These are phyloP conservation scores for Dryobates pubescens DNA, from an alignment of 2,797 vertebrate genomes.

Conservation along the genomic window DNA sequence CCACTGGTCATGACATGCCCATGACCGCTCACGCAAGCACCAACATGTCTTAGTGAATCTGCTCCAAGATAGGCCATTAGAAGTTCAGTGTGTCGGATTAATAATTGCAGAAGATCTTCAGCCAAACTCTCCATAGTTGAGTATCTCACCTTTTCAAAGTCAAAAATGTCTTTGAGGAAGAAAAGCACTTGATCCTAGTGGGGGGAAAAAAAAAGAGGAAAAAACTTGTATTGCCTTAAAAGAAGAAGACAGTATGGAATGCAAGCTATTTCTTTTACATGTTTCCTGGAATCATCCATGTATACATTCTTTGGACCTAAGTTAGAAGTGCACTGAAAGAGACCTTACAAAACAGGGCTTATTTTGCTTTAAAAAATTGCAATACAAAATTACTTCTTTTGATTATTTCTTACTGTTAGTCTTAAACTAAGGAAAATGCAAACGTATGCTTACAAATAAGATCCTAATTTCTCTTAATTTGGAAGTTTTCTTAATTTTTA, in stretches of 20 bases:
- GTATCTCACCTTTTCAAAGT: constrained; percentile 95
- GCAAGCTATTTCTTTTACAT: not conserved
- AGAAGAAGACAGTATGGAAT: not conserved
- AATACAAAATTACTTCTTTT: not conserved
- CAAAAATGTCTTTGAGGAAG: constrained; percentile 97
- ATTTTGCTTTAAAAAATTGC: not conserved
- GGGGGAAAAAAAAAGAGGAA: not conserved
- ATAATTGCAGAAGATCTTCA: constrained; percentile 88
- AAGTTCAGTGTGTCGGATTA: constrained; percentile 87
- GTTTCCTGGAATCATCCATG: not conserved
- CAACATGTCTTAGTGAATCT: constrained; percentile 73
- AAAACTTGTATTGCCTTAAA: not conserved
- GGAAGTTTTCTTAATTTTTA: not conserved
- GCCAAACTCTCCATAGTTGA: constrained; percentile 86
- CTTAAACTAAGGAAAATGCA: not conserved
- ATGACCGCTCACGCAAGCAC: constrained; percentile 65
- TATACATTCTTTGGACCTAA: not conserved
- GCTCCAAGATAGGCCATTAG: constrained; percentile 86
- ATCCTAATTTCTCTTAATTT: not conserved
- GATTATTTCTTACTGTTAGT: not conserved
- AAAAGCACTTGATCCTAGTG: constrained; percentile 91
- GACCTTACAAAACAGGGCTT: not conserved
- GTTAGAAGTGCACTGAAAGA: not conserved
- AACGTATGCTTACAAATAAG: not conserved
- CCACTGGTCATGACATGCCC: constrained; percentile 69